Percentiles rank a stretch among this genome's conserved stretches.
phyloP scores from a whole-genome alignment of 2,113 vertebrate genomes.

The Donacobius atricapilla region DNA sequence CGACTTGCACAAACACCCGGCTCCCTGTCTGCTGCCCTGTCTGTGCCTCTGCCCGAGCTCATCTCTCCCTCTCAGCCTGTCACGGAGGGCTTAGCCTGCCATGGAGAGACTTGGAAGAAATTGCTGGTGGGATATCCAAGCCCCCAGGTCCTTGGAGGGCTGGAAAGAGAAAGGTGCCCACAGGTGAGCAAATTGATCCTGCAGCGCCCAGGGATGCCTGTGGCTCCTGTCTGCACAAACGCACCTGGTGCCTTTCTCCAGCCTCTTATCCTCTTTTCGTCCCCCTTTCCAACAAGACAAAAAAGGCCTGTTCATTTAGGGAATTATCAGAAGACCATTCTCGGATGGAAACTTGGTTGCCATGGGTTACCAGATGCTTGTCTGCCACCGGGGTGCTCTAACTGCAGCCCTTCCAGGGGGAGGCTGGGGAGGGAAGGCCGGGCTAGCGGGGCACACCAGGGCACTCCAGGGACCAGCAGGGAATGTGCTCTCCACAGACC shows the following conservation, averaged over 20 bases:
- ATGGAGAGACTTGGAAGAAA: not conserved
- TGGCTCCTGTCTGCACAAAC: not conserved
- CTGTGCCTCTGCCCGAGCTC: not conserved
- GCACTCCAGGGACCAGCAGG: not conserved
- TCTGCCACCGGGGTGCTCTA: constrained; percentile 29
- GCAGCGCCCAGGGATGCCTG: not conserved
- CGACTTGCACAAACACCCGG: not conserved
- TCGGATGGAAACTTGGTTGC: constrained; percentile 57
- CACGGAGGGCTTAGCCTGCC: not conserved
- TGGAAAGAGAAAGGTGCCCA: not conserved
- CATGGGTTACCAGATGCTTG: constrained; percentile 54
- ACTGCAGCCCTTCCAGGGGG: not conserved
- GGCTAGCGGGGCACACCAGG: not conserved
- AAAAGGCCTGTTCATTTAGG: not conserved
- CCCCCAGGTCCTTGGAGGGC: too few relatives aligned
- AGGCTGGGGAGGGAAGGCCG: not conserved
- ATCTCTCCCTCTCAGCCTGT: not conserved
- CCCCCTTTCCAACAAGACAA: not conserved
- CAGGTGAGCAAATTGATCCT: not conserved
- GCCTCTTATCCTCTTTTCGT: not conserved
- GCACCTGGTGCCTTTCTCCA: not conserved
- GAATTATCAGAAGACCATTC: constrained; percentile 66
- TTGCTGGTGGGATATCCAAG: not conserved
- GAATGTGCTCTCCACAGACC: not conserved
- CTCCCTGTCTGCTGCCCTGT: constrained; percentile 7